Conservation (phyloP, 2,888 invertebrate genomes). For the Apeira syringaria region DNA sequence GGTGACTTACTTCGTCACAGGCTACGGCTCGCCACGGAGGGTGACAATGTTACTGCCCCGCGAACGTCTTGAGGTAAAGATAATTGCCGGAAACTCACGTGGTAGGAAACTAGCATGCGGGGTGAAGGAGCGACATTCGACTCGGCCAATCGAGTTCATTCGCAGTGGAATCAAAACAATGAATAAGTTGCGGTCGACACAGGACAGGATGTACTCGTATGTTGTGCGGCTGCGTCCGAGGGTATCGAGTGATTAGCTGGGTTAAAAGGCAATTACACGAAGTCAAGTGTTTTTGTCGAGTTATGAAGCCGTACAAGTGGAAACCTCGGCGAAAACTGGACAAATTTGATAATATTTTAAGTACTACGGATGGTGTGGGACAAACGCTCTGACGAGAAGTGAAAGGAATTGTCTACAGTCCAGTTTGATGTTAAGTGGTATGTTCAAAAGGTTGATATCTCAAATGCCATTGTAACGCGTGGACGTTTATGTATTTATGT, state of each 20-base stretch:
- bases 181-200: constrained; percentile 61
- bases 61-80: constrained; percentile 66
- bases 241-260: constrained; percentile 33
- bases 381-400: no score
- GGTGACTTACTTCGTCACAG: constrained; percentile 72
- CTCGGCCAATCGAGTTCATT: constrained; percentile 72
- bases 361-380: constrained; percentile 12
- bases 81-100: constrained; percentile 77
- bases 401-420: no score
- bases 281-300: constrained; percentile 26
- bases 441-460: no score
- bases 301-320: constrained; percentile 30
- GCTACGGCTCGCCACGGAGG: constrained; percentile 61
- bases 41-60: constrained; percentile 63
- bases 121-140: constrained; percentile 79
- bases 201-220: no score
- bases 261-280: constrained; percentile 33
- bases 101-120: constrained; percentile 69
- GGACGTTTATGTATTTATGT: no score
- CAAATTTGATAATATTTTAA: constrained; percentile 15
- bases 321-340: constrained; percentile 26
- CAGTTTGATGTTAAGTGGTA: no score
- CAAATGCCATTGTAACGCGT: no score
- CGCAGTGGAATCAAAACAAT: constrained; percentile 70
- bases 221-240: constrained; percentile 41